phyloP scores from a whole-genome alignment of 1,140 invertebrate species.

The Luehdorfia chinensis region DNA sequence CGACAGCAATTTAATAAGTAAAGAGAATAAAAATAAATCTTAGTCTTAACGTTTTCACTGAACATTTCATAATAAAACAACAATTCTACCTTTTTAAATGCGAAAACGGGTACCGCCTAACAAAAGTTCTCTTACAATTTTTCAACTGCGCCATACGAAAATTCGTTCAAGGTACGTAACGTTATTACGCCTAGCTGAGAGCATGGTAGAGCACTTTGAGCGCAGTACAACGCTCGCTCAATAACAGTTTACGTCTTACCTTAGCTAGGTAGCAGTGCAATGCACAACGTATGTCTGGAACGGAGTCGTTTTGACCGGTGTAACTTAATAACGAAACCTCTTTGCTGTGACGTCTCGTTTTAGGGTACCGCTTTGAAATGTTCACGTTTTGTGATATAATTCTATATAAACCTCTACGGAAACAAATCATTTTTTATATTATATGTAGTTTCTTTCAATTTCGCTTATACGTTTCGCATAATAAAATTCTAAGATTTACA shows the following conservation, averaged over 20 bases:
- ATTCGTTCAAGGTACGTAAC: slow-evolving; percentile 51
- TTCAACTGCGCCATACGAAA: slow-evolving; percentile 53
- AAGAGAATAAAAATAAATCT: no score
- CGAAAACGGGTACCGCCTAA: slow-evolving; percentile 33
- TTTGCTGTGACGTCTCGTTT: slow-evolving; percentile 42
- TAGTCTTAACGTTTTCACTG: no score
- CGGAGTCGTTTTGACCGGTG: slow-evolving; percentile 41
- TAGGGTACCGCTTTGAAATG: slow-evolving; percentile 30
- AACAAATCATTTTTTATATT: no score
- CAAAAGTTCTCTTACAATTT: slow-evolving; percentile 50
- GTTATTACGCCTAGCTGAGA: slow-evolving; percentile 45
- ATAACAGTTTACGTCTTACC: slow-evolving; percentile 40
- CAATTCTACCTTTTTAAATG: slow-evolving; percentile 25
- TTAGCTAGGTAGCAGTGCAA: slow-evolving; percentile 40
- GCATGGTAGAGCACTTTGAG: slow-evolving; percentile 36
- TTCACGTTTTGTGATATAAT: slow-evolving; percentile 1
- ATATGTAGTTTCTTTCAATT: no score
- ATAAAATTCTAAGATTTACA: no score
- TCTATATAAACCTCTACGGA: no score
- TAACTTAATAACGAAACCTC: slow-evolving; percentile 70
- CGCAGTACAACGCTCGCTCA: slow-evolving; percentile 44
- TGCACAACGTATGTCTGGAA: slow-evolving; percentile 45
- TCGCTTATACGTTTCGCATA: no score
- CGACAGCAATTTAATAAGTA: no score
- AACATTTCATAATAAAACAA: slow-evolving; percentile 37